A percentile compares a stretch with the other conserved stretches of the same genome.
Conservation (phyloP, 2,113 vertebrate genomes). For the Raja brachyura region DNA sequence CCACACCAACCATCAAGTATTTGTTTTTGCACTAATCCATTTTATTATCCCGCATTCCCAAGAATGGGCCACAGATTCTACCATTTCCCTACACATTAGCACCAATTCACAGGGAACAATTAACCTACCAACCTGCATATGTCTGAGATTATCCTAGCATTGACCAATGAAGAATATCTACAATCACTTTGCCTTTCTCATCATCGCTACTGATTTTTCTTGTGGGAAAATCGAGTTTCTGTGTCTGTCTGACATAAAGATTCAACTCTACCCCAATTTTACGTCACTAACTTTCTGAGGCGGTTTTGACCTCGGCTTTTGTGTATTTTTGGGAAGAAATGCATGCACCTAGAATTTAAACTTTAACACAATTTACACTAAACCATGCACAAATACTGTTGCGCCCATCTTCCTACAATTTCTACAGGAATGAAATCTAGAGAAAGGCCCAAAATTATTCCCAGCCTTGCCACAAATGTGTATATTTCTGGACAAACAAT, state of each 20-base stretch:
- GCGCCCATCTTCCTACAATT: no score
- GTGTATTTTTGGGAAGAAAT: not conserved
- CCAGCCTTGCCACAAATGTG: not conserved
- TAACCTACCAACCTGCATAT: no score
- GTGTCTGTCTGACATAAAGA: not conserved
- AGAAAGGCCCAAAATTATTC: not conserved
- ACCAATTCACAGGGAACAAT: no score
- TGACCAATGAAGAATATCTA: not conserved
- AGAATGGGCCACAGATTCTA: no score
- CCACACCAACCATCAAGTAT: no score
- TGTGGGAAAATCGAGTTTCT: not conserved
- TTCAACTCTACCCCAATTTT: not conserved
- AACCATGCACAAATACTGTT: not conserved
- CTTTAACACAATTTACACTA: not conserved
- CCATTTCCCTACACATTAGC: no score
- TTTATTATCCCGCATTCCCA: no score
- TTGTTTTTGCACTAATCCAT: no score
- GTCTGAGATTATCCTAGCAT: not conserved
- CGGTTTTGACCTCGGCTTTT: not conserved
- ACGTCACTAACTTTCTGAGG: not conserved
- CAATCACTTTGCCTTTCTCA: not conserved
- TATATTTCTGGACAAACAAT: not conserved
- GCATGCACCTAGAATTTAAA: not conserved
- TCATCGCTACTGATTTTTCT: not conserved
- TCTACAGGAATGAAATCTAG: not conserved